phyloP scores from a whole-genome alignment of 2,888 invertebrate genomes.

The Eupithecia vulgata region DNA sequence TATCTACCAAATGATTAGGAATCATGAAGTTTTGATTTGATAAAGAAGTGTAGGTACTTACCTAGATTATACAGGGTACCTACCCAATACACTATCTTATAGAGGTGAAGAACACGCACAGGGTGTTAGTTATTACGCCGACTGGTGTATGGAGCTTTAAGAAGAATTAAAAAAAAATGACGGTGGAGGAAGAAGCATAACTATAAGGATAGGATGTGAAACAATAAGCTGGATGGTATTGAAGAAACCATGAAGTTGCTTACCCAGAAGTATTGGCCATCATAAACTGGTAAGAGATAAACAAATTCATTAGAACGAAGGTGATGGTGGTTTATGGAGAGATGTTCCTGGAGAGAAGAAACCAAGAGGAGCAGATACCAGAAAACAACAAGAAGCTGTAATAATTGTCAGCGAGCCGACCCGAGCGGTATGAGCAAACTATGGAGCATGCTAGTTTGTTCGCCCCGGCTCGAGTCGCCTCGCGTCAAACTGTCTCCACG shows the following conservation, averaged over 20 bases:
- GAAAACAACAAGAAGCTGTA: background rate
- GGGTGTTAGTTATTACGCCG: background rate
- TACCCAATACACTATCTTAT: no score
- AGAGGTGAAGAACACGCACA: background rate
- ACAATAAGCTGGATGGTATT: background rate
- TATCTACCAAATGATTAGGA: background rate
- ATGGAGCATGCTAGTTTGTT: conserved; percentile 78
- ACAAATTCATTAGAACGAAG: background rate
- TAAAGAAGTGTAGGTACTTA: background rate
- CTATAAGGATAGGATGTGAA: background rate
- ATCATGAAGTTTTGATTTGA: background rate
- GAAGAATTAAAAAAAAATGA: background rate
- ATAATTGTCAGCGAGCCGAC: conserved; percentile 67
- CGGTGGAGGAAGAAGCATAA: background rate
- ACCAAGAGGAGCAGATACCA: background rate
- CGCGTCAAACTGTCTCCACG: conserved; percentile 62
- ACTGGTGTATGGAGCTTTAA: background rate
- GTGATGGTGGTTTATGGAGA: background rate
- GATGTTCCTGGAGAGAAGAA: background rate
- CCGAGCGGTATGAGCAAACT: conserved; percentile 85
- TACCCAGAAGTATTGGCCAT: background rate
- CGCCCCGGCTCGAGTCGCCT: conserved; percentile 84
- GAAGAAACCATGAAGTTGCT: background rate
- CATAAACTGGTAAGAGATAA: background rate
- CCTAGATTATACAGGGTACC: no score